Base-by-base conservation (phyloP, 2,113 vertebrate species). In the Charina bottae region DNA sequence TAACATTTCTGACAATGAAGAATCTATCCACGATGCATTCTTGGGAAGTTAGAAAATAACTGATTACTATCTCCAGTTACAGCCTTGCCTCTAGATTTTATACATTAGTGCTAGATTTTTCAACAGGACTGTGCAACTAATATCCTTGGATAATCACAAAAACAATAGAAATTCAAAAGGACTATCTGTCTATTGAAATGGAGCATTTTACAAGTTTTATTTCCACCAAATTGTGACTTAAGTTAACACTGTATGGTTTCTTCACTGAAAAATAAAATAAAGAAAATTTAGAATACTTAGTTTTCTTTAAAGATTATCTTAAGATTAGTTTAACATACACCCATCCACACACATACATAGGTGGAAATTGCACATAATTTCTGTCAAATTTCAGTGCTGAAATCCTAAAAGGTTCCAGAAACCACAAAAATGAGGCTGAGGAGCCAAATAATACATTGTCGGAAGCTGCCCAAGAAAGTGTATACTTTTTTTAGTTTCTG, bases 101-200 rank as follows among this genome's bases (percentile, higher is more conserved):
- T 24, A 94, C 87, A 78, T 96, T 96, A 90, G 93, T 78, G 94
- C 94, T 55, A 89, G n/a, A 90, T 26, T 89, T 93, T 94, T 91
- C 92, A 93, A 89, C 42, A 94, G 64, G 60, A 94, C 89, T 87
- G 33, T 58, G 26, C 28, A 96, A 93, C 2, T 93, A 85, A 86
- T 15, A 60, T 83, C 89, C 85, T 42, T 24, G 86, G 94, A 90
- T 83, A 93, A 93, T 72, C 37, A 92, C 62, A 89, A 88, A 87
- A 53, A 88, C 90, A 5, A 89, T 56, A 86, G 92, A 92, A 93
- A 58, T 19, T 58, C 56, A 19, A 58, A 58, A 17, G 17, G 56
- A 17, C 56, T 58, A 19, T 19, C 56, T 58, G 15, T 19, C 56
- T 58, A 58, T 17, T 58, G 56, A 58, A 58, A 58, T 17, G 15